These are phyloP conservation scores for Vimba vimba DNA, from an alignment of 2,113 vertebrate genomes.

Conservation along the genomic window DNA sequence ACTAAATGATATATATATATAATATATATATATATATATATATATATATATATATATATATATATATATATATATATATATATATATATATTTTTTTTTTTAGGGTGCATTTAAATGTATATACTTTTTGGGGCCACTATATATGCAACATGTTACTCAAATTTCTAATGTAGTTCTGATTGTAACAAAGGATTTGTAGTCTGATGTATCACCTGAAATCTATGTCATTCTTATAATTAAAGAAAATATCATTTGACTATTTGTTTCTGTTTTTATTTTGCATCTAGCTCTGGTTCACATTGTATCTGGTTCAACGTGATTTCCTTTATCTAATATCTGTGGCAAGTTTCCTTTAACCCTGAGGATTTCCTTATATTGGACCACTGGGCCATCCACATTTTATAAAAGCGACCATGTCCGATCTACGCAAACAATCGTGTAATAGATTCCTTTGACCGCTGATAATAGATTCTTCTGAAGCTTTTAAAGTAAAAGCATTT, in stretches of 20 bases:
- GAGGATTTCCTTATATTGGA: background rate
- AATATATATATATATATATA: background rate
- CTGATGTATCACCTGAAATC: background rate
- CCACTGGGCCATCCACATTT: background rate
- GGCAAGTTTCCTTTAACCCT: background rate
- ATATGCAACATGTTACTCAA: background rate
- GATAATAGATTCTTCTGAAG: slow-evolving; percentile 29
- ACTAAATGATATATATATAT: too few species aligned
- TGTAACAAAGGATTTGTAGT: background rate
- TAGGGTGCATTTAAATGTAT: background rate
- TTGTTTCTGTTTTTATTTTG: background rate
- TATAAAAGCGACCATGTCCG: background rate
- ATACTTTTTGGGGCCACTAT: background rate
- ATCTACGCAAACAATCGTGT: background rate
- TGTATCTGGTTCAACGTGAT: background rate
- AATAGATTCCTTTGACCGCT: background rate
- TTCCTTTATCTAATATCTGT: background rate
- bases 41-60: background rate
- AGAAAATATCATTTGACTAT: background rate
- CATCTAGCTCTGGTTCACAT: background rate
- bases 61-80: too few species aligned
- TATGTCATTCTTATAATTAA: background rate
- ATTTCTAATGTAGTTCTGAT: background rate
- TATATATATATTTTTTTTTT: background rate
- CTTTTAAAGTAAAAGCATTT: slow-evolving; percentile 24